phyloP scores from a whole-genome alignment of 2,888 invertebrate species.

The Dasysyrphus tricinctus region DNA sequence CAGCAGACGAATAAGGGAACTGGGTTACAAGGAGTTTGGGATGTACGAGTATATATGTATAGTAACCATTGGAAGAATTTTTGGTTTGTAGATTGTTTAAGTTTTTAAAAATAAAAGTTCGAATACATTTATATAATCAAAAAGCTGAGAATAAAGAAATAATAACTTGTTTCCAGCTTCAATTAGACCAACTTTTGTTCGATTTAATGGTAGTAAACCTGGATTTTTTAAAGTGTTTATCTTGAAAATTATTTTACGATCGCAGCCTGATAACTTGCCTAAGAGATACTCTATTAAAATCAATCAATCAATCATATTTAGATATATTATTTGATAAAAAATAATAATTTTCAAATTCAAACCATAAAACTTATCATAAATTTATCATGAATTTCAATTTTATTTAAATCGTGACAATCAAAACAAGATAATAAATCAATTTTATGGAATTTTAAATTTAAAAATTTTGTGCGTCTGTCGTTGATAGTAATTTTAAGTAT shows the following conservation, averaged over 20 bases:
- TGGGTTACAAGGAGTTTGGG: background rate
- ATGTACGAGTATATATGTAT: no score
- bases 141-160: no score
- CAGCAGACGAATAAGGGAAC: conserved; percentile 29
- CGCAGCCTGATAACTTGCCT: background rate
- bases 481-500: background rate
- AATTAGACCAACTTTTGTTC: no score
- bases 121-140: no score
- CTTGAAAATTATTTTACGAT: no score
- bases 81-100: background rate
- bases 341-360: background rate
- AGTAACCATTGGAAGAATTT: background rate
- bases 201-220: no score
- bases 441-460: background rate
- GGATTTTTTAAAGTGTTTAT: no score
- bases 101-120: background rate
- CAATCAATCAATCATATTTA: background rate
- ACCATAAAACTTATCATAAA: background rate
- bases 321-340: background rate
- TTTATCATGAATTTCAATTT: background rate
- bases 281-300: background rate
- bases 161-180: no score
- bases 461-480: background rate
- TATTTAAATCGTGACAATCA: background rate
- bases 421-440: conserved; percentile 3